phyloP scores from a whole-genome alignment of 2,797 vertebrate genomes.

The Platalea minor region DNA sequence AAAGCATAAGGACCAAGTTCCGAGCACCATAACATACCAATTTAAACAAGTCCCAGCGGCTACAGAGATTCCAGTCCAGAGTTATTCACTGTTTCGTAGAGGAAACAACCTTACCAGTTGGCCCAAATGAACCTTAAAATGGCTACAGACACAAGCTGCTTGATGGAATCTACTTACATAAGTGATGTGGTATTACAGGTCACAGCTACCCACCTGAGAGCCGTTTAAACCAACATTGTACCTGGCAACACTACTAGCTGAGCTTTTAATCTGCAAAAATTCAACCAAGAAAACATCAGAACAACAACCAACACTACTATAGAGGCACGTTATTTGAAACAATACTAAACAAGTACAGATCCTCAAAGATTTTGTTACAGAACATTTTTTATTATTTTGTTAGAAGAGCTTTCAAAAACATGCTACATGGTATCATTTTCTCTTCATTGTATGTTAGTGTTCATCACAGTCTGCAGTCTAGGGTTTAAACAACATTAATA shows the following conservation, averaged over 20 bases:
- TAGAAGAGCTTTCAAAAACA: not conserved
- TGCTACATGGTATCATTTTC: not conserved
- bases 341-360: not conserved
- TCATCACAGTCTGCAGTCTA: not conserved
- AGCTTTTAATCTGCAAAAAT: constrained; percentile 39
- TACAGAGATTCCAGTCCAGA: not conserved
- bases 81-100: not conserved
- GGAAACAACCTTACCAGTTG: not conserved
- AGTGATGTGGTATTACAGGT: not conserved
- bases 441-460: not conserved
- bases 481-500: not conserved
- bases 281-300: constrained; percentile 11
- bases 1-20: not conserved
- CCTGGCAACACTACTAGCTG: constrained; percentile 33
- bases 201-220: not conserved
- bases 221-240: constrained; percentile 7
- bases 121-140: not conserved
- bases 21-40: not conserved
- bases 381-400: not conserved
- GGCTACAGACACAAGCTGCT: not conserved
- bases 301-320: not conserved
- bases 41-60: not conserved
- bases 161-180: not conserved
- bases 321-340: not conserved
- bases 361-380: not conserved